Base-by-base conservation (phyloP, 1,140 invertebrate genomes). In the Drosophila jambulina region DNA sequence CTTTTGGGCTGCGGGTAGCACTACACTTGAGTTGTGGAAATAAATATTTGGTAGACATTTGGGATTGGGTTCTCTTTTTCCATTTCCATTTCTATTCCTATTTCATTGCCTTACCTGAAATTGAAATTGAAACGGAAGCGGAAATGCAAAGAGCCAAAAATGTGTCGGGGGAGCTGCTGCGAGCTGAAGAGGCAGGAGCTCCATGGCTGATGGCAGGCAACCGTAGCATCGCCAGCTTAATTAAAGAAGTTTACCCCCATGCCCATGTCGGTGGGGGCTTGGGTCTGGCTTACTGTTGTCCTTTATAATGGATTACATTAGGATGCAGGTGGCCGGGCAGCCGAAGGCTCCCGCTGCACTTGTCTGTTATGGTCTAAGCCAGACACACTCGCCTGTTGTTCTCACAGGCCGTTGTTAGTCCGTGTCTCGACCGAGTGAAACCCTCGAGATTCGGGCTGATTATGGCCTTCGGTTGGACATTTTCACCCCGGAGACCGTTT, bases 21-120 rank as follows among this genome's bases (percentile, higher is more conserved):
- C 75, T 72, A 69, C 75, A 82, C 80, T 87, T 83, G 77, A 83
- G 80, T 83, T 80, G 80, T 64, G 84, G 38, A 87, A 87, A 88
- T 87, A 87, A 87, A 87, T 87, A 87, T 87, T 87, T 87, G 84
- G 77, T 87, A 87, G 84, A 78, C 84, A 71, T 83, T 71, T 75
- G 84, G 84, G 84, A 88, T 80, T 88, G 74, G 72, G 72, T 71
- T 72, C 49, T 59, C 32, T 40, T 32, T 62, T 78, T 27, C 57
- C 12, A 53, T 53, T 59, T 40, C 60, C 36, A 40, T 71, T 67
- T 60, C 23, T 70, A 32, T 62, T 77, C 29, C 51, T n/a, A 49
- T 61, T 75, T 75, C 38, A 63, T 80, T 80, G 70, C 36, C 67
- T 15, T 60, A 9, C 57, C 40, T 51, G 75, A 85, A 78, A 72